These are phyloP conservation scores for Ancistrus triradiatus DNA, from an alignment of 2,113 vertebrate genomes.

Conservation along the genomic window DNA sequence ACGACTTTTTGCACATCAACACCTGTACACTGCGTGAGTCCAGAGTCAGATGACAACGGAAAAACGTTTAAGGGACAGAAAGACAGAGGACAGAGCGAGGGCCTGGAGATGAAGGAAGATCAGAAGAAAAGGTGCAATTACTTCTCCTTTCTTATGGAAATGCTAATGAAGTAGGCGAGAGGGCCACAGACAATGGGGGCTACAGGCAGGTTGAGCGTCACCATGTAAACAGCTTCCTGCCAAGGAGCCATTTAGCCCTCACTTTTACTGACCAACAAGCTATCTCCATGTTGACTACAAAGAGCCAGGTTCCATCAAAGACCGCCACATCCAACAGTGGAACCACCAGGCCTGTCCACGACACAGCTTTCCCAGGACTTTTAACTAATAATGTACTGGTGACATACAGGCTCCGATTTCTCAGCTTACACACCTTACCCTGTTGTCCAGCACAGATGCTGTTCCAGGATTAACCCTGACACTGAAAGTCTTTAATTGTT, in stretches of 20 bases:
- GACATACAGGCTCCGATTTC: too few relatives aligned
- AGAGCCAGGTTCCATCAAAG: conserved; percentile 72
- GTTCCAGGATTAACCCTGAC: too few relatives aligned
- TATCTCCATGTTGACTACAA: conserved; percentile 73
- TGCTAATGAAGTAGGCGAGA: conserved; percentile 75
- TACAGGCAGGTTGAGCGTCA: conserved; percentile 69
- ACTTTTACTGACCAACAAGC: conserved; percentile 80
- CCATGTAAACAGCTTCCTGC: conserved; percentile 77
- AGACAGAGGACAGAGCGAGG: conserved; percentile 21
- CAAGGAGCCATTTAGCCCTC: conserved; percentile 72
- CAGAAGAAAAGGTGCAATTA: conserved; percentile 76
- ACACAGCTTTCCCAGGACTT: conserved; percentile 60
- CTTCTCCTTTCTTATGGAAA: conserved; percentile 77
- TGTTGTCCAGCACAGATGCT: too few relatives aligned
- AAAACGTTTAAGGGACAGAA: conserved; percentile 20
- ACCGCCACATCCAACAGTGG: conserved; percentile 29
- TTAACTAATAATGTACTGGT: too few relatives aligned
- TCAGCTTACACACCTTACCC: too few relatives aligned
- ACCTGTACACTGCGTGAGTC: background rate
- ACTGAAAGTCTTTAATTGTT: too few relatives aligned
- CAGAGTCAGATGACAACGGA: background rate
- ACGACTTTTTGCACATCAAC: too few relatives aligned
- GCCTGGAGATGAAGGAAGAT: conserved; percentile 69
- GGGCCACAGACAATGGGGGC: conserved; percentile 66
- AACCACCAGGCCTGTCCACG: conserved; percentile 51